These are phyloP conservation scores for Lates calcarifer DNA, from an alignment of 2,113 vertebrate species.

Conservation along the genomic window DNA sequence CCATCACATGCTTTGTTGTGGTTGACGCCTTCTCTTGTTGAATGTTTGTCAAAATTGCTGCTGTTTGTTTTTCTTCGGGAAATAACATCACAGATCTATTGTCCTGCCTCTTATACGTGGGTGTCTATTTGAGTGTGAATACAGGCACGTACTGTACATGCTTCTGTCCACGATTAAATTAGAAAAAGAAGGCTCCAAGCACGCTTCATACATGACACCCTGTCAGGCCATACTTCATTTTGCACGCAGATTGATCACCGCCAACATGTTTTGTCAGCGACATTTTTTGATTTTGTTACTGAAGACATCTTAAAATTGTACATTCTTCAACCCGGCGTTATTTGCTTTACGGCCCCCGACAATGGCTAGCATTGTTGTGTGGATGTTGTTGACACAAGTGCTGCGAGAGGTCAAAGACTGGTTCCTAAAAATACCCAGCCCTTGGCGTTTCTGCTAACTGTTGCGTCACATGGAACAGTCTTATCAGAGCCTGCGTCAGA, in stretches of 20 bases:
- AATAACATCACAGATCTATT: slow-evolving; percentile 43
- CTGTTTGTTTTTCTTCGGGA: slow-evolving; percentile 59
- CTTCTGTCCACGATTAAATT: slow-evolving; percentile 21
- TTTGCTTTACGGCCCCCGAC: slow-evolving; percentile 55
- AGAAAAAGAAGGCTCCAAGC: neutral
- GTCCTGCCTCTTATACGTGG: slow-evolving; percentile 40
- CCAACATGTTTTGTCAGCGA: slow-evolving; percentile 30
- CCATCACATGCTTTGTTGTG: slow-evolving; percentile 65
- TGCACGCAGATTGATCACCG: neutral
- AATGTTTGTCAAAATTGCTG: slow-evolving; percentile 57
- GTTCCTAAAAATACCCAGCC: slow-evolving; percentile 79
- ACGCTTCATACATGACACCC: neutral
- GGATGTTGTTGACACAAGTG: slow-evolving; percentile 66
- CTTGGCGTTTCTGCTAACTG: slow-evolving; percentile 66
- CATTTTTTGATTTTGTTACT: neutral
- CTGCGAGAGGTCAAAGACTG: slow-evolving; percentile 73
- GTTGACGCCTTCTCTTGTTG: slow-evolving; percentile 73
- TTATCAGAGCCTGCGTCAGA: slow-evolving; percentile 80
- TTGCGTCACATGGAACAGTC: slow-evolving; percentile 76
- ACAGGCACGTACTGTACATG: slow-evolving; percentile 18
- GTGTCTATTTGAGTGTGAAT: slow-evolving; percentile 34
- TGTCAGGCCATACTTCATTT: neutral
- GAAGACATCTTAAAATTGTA: neutral
- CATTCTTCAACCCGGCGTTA: slow-evolving; percentile 16
- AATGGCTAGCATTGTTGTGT: slow-evolving; percentile 51